Conservation (phyloP, 1,140 invertebrate species). For the Phenacoccus solenopsis region DNA sequence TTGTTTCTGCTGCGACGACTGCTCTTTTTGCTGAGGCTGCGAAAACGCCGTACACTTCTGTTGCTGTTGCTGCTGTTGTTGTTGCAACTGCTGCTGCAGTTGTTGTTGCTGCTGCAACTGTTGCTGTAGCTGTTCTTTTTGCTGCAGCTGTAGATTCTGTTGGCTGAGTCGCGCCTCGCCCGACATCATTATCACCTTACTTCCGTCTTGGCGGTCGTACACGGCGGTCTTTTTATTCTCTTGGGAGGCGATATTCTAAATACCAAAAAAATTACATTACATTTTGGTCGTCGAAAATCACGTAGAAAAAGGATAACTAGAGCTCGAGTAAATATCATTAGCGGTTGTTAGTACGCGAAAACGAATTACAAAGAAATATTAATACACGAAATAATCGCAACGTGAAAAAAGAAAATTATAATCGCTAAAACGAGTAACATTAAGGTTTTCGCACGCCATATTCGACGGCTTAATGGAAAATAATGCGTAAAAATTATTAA, state of each 20-base stretch:
- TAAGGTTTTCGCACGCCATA: too few species aligned
- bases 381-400: too few species aligned
- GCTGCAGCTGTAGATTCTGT: not conserved
- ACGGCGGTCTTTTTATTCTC: not conserved
- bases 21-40: not conserved
- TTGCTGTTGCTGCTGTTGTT: not conserved
- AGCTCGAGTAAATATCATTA: too few species aligned
- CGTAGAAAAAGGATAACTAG: too few species aligned
- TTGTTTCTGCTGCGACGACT: not conserved
- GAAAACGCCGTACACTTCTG: not conserved
- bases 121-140: not conserved
- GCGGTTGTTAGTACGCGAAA: too few species aligned
- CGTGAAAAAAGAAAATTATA: too few species aligned
- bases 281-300: too few species aligned
- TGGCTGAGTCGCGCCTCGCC: not conserved
- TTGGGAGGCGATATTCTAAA: not conserved
- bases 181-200: not conserved
- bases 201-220: not conserved
- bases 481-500: too few species aligned
- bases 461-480: too few species aligned
- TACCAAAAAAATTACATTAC: not conserved
- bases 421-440: too few species aligned
- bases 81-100: not conserved
- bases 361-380: too few species aligned
- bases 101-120: slow-evolving; percentile 1